Conservation (phyloP, 2,113 vertebrate genomes). For the Eleginops maclovinus region DNA sequence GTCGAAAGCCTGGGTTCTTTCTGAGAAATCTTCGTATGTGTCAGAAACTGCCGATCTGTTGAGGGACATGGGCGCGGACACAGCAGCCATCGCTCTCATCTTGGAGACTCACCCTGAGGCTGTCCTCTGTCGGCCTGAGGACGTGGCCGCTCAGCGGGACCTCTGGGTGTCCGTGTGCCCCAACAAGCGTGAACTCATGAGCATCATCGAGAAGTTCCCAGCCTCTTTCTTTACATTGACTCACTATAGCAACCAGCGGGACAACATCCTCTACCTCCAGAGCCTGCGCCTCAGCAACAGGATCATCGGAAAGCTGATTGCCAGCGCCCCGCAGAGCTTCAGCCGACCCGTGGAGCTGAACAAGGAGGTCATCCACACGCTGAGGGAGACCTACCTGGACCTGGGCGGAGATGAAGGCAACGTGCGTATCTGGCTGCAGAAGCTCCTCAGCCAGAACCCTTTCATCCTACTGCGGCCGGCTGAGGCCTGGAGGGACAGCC, state of each 20-base stretch:
- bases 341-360: conserved; percentile 61
- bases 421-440: conserved; percentile 69
- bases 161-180: conserved; percentile 68
- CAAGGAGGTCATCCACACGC: conserved; percentile 66
- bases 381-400: conserved; percentile 71
- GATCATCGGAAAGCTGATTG: conserved; percentile 69
- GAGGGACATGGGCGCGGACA: conserved; percentile 63
- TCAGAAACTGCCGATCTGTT: conserved; percentile 55
- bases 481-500: conserved; percentile 68
- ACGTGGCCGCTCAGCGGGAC: conserved; percentile 55
- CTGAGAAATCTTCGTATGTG: conserved; percentile 49
- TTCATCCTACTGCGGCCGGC: conserved; percentile 64
- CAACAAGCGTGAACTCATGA: conserved; percentile 43
- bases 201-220: conserved; percentile 69
- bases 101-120: conserved; percentile 70
- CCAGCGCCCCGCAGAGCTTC: conserved; percentile 72
- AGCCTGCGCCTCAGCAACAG: conserved; percentile 61
- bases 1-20: conserved; percentile 66
- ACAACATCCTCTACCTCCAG: conserved; percentile 67
- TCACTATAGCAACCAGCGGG: conserved; percentile 59
- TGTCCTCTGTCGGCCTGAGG: conserved; percentile 62
- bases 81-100: conserved; percentile 18
- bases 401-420: conserved; percentile 60
- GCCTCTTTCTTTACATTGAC: conserved; percentile 60
- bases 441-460: conserved; percentile 69